phyloP scores from a whole-genome alignment of 2,888 invertebrate genomes.

The Clunio marinus region DNA sequence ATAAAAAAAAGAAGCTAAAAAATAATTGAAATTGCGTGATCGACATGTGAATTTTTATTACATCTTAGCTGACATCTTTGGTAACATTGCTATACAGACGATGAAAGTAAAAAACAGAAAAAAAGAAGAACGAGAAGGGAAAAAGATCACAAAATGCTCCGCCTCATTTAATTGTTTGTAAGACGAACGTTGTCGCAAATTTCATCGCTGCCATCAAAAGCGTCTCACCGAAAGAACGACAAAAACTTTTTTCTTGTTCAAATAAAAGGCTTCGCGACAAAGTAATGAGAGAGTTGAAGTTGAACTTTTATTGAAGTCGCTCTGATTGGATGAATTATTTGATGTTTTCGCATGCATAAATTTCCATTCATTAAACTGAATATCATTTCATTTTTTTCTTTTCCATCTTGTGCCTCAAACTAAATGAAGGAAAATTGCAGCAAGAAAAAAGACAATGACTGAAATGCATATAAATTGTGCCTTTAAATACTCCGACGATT shows the following conservation, averaged over 20 bases:
- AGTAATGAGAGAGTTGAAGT: neutral
- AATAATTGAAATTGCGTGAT: too few species aligned
- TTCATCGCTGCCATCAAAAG: constrained; percentile 15
- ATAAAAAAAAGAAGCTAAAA: too few species aligned
- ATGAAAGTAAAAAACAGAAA: neutral
- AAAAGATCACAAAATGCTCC: neutral
- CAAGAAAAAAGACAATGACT: neutral
- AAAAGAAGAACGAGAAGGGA: too few species aligned
- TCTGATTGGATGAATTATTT: constrained; percentile 31
- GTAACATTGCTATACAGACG: too few species aligned
- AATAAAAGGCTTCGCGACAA: neutral
- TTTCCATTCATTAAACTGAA: constrained; percentile 17
- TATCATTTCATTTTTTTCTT: neutral
- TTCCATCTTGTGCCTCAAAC: neutral
- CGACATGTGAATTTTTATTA: neutral
- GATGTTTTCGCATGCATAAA: constrained; percentile 5
- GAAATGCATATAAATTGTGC: constrained; percentile 22
- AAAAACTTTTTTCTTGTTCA: neutral
- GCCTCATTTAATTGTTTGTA: constrained; percentile 19
- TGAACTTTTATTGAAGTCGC: constrained; percentile 3
- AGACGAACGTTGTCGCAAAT: constrained; percentile 16
- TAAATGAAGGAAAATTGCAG: neutral
- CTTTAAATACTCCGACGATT: constrained; percentile 1
- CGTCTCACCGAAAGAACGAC: neutral
- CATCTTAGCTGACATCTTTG: neutral